These are phyloP conservation scores for Anas capensis DNA, from an alignment of 2,797 vertebrate genomes.

Conservation along the genomic window DNA sequence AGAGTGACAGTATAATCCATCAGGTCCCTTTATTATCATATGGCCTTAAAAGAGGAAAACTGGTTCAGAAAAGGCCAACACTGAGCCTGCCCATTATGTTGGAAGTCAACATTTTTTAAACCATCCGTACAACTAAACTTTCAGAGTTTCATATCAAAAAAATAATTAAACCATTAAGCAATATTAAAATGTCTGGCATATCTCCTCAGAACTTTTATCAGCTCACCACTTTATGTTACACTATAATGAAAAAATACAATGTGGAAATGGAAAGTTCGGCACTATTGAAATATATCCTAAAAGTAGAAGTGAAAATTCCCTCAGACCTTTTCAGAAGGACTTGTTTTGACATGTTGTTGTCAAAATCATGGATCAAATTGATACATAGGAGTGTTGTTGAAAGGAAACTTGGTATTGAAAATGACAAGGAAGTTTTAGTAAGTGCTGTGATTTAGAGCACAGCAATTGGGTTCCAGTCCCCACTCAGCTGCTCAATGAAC, in stretches of 20 bases:
- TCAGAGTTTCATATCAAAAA: not conserved
- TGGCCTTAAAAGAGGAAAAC: not conserved
- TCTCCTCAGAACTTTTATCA: constrained; percentile 49
- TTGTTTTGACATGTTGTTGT: constrained; percentile 61
- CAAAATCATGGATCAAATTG: constrained; percentile 49
- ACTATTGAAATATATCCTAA: constrained; percentile 19
- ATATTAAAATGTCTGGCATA: constrained; percentile 55
- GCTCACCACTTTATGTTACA: not conserved
- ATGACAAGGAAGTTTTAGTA: constrained; percentile 9
- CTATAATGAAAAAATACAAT: not conserved
- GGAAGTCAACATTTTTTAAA: not conserved
- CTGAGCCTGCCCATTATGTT: not conserved
- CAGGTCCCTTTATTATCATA: not conserved
- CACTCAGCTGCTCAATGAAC: not conserved
- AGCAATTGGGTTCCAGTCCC: not conserved
- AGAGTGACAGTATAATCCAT: not conserved
- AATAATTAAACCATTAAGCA: constrained; percentile 49
- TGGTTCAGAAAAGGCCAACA: not conserved
- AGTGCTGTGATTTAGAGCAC: not conserved
- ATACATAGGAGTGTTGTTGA: not conserved
- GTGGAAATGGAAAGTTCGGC: not conserved
- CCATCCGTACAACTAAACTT: not conserved
- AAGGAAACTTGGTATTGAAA: not conserved
- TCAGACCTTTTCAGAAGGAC: constrained; percentile 52
- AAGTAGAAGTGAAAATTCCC: constrained; percentile 30